A percentile compares a stretch with the other conserved stretches of the same genome.
These are phyloP conservation scores for Phyllotis vaccarum DNA, from an alignment of 2,797 vertebrate species.

Conservation along the genomic window DNA sequence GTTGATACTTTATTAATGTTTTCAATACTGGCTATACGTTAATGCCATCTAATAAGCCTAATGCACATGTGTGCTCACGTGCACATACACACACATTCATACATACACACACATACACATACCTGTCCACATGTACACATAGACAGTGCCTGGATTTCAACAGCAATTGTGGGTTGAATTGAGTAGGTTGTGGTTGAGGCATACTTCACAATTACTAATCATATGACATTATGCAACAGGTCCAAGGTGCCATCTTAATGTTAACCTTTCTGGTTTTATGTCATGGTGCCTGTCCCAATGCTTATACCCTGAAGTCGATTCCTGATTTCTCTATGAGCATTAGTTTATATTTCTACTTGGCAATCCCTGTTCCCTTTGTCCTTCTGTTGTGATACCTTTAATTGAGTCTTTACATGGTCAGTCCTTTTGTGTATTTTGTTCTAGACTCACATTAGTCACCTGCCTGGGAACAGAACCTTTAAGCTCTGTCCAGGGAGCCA, in stretches of 20 bases:
- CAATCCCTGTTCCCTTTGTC: background rate
- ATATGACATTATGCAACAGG: background rate
- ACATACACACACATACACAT: background rate
- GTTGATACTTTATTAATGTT: background rate
- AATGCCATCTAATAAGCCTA: background rate
- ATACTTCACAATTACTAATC: background rate
- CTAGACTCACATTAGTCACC: background rate
- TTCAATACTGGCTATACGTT: background rate
- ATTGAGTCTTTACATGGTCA: background rate
- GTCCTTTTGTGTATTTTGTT: background rate
- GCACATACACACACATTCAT: background rate
- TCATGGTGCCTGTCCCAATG: too few relatives aligned
- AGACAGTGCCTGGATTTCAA: background rate
- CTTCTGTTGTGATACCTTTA: background rate
- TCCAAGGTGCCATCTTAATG: background rate
- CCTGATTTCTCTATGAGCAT: background rate
- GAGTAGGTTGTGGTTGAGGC: too few relatives aligned
- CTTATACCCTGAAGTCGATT: fast-evolving
- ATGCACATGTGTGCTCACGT: too few relatives aligned
- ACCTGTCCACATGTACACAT: background rate
- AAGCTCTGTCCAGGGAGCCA: background rate
- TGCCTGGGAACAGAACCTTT: background rate
- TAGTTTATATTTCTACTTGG: background rate
- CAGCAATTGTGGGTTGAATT: background rate
- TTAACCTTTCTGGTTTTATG: background rate